phyloP scores from a whole-genome alignment of 2,888 invertebrate genomes.

The Villa cingulata region DNA sequence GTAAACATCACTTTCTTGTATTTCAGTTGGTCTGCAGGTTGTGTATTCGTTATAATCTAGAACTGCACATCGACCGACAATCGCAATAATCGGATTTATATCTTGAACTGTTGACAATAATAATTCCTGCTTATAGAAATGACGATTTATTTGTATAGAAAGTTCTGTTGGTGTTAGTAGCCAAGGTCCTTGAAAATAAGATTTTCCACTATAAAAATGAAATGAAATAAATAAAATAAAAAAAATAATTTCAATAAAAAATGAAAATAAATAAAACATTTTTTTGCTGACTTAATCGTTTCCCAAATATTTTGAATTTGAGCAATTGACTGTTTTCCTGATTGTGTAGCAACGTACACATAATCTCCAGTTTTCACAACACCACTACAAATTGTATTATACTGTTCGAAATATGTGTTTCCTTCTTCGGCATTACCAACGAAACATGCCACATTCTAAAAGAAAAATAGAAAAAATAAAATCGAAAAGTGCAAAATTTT shows the following conservation, averaged over 20 bases:
- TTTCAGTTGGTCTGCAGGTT: slow-evolving; percentile 83
- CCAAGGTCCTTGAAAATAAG: slow-evolving; percentile 90
- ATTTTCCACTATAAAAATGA: slow-evolving; percentile 58
- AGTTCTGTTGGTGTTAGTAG: slow-evolving; percentile 81
- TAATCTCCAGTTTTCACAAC: slow-evolving; percentile 83
- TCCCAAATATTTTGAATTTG: slow-evolving; percentile 93
- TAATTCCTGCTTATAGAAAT: slow-evolving; percentile 89
- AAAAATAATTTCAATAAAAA: no score
- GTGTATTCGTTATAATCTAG: slow-evolving; percentile 82
- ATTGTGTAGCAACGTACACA: slow-evolving; percentile 86
- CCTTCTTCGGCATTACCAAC: slow-evolving; percentile 58
- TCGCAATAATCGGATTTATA: slow-evolving; percentile 76
- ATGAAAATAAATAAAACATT: no score
- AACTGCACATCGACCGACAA: slow-evolving; percentile 84
- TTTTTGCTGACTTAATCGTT: slow-evolving; percentile 69
- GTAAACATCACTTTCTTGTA: slow-evolving; percentile 80
- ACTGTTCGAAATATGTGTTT: slow-evolving; percentile 85
- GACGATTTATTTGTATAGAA: slow-evolving; percentile 48
- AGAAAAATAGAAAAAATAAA: slow-evolving; percentile 11
- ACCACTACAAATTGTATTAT: slow-evolving; percentile 70
- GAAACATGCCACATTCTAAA: slow-evolving; percentile 66
- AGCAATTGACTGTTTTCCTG: slow-evolving; percentile 79
- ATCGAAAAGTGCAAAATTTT: slow-evolving; percentile 1
- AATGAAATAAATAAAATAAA: slow-evolving; percentile 1
- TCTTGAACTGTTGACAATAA: slow-evolving; percentile 83